These are phyloP conservation scores for Alcedo atthis DNA, from an alignment of 2,797 vertebrate species.

Conservation along the genomic window DNA sequence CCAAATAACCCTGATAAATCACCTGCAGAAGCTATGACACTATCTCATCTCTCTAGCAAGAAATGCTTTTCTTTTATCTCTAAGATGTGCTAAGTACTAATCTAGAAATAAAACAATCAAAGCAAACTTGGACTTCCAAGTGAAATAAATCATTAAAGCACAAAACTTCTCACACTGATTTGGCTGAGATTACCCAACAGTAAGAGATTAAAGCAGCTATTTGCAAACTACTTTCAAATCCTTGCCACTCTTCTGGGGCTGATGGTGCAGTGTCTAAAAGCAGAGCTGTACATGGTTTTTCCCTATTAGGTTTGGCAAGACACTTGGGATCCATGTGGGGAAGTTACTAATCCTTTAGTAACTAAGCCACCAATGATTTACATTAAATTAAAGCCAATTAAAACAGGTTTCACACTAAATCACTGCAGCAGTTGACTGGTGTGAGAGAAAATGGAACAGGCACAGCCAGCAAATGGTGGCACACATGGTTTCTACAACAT, in stretches of 20 bases:
- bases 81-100: background rate
- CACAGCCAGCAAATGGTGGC: background rate
- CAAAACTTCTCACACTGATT: background rate
- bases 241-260: background rate
- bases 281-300: background rate
- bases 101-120: background rate
- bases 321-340: too few relatives aligned
- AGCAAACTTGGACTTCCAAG: background rate
- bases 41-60: constrained; percentile 8
- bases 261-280: background rate
- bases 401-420: background rate
- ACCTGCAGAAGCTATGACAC: constrained; percentile 11
- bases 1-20: constrained; percentile 37
- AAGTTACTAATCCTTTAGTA: background rate
- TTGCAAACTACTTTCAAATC: background rate
- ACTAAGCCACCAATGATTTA: background rate
- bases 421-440: background rate
- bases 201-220: background rate
- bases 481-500: background rate
- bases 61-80: constrained; percentile 23
- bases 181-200: background rate
- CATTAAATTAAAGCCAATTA: background rate
- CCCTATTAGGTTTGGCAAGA: background rate
- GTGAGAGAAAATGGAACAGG: background rate
- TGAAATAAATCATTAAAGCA: background rate